Base-by-base conservation (phyloP, 2,797 vertebrate genomes). In the Gastrophryne carolinensis region DNA sequence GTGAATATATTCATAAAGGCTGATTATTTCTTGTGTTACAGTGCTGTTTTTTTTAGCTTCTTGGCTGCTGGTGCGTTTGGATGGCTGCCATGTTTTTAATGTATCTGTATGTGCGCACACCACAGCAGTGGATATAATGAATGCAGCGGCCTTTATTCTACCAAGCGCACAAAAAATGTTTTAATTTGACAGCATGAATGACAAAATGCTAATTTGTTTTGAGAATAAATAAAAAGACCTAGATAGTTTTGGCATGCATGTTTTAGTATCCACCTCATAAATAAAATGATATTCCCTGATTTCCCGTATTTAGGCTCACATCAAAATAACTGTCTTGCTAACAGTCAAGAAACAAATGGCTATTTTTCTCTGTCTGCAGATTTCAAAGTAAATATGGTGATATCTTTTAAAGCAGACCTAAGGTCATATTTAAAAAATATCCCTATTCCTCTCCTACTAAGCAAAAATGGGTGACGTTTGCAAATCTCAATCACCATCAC, bases 171-270 rank as follows among this genome's bases (percentile, higher is more conserved):
- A 76, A 54, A 56, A 85, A 87, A 82, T 81, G 29, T 82, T 84
- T 85, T 83, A 79, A 83, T 87, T 81, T 86, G 80, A 86, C 79
- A 81, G 29, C 80, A 81, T 64, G 66, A 78, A 79, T 82, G 71
- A 82, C 44, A 82, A 85, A 87, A 84, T 80, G 64, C 72, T 83
- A 37, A 82, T 89, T 87, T 83, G 65, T 83, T 87, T 81, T 57
- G 66, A 75, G 76, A 81, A 62, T 39, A 75, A 66, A 73, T 58
- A 83, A 73, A 79, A 79, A 57, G 60, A 83, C 77, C 75, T 74
- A 54, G 69, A 81, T 85, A 56, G 0, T 4, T 61, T n/a, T 75
- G 73, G 79, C 80, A 54, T 15, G 72, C 37, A 79, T 60, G 39
- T 52, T 24, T 67, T 67, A 82, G 2, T 70, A 79, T 53, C 68